Conservation (phyloP, 2,113 vertebrate genomes). For the Motacilla tschutschensis region DNA sequence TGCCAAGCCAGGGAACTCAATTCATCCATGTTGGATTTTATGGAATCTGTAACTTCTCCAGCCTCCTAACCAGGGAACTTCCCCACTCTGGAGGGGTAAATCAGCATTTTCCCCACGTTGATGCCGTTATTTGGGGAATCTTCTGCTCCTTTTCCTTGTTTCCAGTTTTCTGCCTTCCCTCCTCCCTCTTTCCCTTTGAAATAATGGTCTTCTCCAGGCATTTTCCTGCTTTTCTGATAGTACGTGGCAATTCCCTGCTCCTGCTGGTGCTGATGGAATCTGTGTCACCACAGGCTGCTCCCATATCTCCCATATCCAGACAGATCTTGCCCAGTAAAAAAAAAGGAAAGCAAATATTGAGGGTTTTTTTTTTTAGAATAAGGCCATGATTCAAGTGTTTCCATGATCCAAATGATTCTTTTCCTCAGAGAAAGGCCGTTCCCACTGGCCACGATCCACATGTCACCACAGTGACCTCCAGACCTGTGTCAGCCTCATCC, state of each 20-base stretch:
- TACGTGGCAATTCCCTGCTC: not conserved
- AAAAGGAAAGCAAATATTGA: not conserved
- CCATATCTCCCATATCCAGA: not conserved
- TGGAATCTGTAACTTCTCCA: not conserved
- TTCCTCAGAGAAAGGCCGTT: not conserved
- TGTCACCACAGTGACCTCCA: not conserved
- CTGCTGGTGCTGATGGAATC: not conserved
- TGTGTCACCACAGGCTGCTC: not conserved
- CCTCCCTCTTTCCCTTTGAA: not conserved
- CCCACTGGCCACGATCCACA: not conserved
- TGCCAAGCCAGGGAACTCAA: not conserved
- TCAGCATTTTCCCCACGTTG: not conserved
- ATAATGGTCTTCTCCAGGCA: not conserved
- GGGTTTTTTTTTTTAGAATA: not conserved
- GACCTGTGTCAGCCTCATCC: not conserved
- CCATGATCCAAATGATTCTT: not conserved
- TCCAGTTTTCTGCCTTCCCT: not conserved
- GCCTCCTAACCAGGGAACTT: not conserved
- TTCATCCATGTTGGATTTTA: accelerated
- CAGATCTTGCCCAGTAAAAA: not conserved
- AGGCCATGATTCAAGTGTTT: not conserved
- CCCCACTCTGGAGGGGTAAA: not conserved
- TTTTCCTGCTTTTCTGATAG: not conserved
- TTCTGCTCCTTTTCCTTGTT: not conserved
- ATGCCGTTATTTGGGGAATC: not conserved